Percentiles rank a stretch among this genome's conserved stretches.
phyloP scores from a whole-genome alignment of 2,888 invertebrate genomes.

The Drosophila phalerata region DNA sequence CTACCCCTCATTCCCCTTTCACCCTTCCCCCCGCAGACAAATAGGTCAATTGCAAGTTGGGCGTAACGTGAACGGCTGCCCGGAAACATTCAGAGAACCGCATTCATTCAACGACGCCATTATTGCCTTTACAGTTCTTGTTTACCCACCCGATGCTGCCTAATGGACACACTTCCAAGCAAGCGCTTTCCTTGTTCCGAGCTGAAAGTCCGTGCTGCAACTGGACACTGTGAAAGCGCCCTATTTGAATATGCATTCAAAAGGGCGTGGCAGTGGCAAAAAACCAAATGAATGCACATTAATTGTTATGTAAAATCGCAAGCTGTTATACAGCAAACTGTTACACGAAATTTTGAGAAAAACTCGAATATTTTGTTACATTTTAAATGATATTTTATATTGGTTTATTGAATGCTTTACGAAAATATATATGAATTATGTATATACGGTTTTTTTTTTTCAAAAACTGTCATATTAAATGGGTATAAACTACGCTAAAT shows the following conservation, averaged over 20 bases:
- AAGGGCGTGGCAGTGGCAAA: slow-evolving; percentile 2
- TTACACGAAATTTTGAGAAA: not conserved
- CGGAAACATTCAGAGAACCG: slow-evolving; percentile 21
- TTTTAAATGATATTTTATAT: no score
- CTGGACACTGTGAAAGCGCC: not conserved
- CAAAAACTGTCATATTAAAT: no score
- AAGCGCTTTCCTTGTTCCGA: slow-evolving; percentile 24
- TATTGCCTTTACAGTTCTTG: slow-evolving; percentile 23
- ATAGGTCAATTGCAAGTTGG: slow-evolving; percentile 65
- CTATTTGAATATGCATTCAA: not conserved
- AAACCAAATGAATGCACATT: not conserved
- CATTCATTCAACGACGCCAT: slow-evolving; percentile 30
- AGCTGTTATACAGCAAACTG: not conserved
- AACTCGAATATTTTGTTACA: no score
- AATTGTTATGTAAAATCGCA: not conserved
- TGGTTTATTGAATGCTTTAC: no score
- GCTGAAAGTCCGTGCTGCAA: not conserved
- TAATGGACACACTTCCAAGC: slow-evolving; percentile 41
- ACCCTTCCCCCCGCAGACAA: slow-evolving; percentile 32
- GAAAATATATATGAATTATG: no score
- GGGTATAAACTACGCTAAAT: no score
- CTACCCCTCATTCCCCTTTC: slow-evolving; percentile 5
- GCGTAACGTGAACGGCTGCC: slow-evolving; percentile 17
- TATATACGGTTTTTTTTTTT: no score
- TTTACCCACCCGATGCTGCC: slow-evolving; percentile 20